phyloP scores from a whole-genome alignment of 2,113 vertebrate species.

The Nanorana parkeri region DNA sequence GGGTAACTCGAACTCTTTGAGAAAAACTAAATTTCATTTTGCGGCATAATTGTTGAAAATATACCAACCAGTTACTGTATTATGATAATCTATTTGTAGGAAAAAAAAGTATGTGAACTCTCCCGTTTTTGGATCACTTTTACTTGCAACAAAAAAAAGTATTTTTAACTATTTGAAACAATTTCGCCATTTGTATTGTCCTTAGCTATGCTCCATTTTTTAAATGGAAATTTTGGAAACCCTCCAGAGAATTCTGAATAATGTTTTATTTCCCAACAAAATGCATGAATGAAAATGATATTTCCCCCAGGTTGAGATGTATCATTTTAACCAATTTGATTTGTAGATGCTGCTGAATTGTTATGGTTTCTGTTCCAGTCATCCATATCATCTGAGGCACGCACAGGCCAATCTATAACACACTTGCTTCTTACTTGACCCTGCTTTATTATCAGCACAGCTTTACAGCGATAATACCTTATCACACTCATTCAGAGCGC shows the following conservation, averaged over 20 bases:
- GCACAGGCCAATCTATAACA: neutral
- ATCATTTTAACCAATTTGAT: neutral
- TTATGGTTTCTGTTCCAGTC: neutral
- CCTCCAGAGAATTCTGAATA: slow-evolving; percentile 5
- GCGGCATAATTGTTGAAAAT: too few species aligned
- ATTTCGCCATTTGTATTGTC: neutral
- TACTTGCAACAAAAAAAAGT: too few species aligned
- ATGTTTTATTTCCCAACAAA: slow-evolving; percentile 17
- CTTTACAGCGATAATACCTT: neutral
- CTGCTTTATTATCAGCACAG: neutral
- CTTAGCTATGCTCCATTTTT: slow-evolving; percentile 1
- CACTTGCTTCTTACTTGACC: neutral
- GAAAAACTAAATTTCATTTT: too few species aligned
- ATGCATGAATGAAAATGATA: neutral
- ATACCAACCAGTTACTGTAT: too few species aligned
- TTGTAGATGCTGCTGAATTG: slow-evolving; percentile 1
- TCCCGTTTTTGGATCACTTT: too few species aligned
- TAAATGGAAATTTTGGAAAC: slow-evolving; percentile 22
- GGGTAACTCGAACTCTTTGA: too few species aligned
- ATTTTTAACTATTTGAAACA: too few species aligned
- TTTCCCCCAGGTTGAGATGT: neutral
- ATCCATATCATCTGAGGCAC: neutral
- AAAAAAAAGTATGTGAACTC: too few species aligned
- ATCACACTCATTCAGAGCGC: neutral
- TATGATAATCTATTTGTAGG: too few species aligned